Evolutionary conservation across 2,113 vertebrate species (phyloP).

Genomic region (Calidris pugnax): DNA sequence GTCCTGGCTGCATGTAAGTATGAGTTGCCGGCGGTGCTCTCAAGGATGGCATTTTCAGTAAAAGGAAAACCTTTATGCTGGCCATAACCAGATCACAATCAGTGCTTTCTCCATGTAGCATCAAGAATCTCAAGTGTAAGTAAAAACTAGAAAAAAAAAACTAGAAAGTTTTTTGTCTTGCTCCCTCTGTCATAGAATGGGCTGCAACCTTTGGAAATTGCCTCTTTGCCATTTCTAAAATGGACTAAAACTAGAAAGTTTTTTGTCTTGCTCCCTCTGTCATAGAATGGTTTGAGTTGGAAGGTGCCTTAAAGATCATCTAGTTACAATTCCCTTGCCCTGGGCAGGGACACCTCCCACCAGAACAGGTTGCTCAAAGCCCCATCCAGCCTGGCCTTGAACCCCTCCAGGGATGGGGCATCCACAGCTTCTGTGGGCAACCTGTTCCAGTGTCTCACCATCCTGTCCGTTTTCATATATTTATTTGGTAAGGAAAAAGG

Average conservation of each 20-base stretch:
- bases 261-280: not conserved
- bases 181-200: too few species aligned
- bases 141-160: too few species aligned
- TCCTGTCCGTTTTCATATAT: not conserved
- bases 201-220: not conserved
- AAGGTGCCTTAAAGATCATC: not conserved
- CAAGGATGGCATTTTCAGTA: not conserved
- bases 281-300: not conserved
- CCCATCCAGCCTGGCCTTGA: not conserved
- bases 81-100: not conserved
- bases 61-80: not conserved
- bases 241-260: not conserved
- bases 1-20: slow-evolving; percentile 96
- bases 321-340: not conserved
- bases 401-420: not conserved
- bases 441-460: not conserved
- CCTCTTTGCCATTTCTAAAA: not conserved
- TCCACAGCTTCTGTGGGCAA: not conserved
- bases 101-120: not conserved
- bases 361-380: not conserved
- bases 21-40: not conserved
- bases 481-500: not conserved
- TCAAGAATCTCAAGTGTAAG: not conserved
- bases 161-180: too few species aligned
- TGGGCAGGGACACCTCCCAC: not conserved